Conservation (phyloP, 2,888 invertebrate species). For the Sinhomidia bicolor region DNA sequence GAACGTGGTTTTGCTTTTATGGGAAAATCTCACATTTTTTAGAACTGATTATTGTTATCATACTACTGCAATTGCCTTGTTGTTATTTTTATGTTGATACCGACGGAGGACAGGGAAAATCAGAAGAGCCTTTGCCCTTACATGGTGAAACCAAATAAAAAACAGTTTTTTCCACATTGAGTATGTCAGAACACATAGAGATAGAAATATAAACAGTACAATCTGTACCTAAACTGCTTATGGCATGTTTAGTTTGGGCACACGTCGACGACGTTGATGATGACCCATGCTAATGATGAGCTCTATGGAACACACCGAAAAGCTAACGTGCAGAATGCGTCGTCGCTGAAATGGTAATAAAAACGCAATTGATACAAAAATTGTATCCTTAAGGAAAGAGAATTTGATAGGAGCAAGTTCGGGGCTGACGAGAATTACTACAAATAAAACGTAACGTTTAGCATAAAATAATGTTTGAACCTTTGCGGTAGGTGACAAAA, state of each 20-base stretch:
- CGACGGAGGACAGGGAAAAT: background rate
- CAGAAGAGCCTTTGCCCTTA: slow-evolving; percentile 46
- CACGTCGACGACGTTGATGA: background rate
- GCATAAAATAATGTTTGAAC: too few species aligned
- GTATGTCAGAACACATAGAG: background rate
- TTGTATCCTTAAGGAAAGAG: too few species aligned
- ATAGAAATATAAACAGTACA: background rate
- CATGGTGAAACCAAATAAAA: slow-evolving; percentile 52
- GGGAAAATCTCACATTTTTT: background rate
- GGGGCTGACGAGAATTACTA: too few species aligned
- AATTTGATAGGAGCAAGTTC: too few species aligned
- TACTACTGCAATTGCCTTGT: slow-evolving; percentile 9
- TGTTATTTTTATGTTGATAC: slow-evolving; percentile 24
- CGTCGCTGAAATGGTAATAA: too few species aligned
- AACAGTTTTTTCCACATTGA: slow-evolving; percentile 49
- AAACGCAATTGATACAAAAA: too few species aligned
- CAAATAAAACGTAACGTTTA: too few species aligned
- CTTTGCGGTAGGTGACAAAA: too few species aligned
- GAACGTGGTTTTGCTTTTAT: background rate
- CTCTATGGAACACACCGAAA: slow-evolving; percentile 26
- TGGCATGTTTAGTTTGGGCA: background rate
- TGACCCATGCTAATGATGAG: slow-evolving; percentile 35
- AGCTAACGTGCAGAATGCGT: too few species aligned
- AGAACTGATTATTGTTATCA: background rate
- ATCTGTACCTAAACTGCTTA: slow-evolving; percentile 24